Conservation (phyloP, 2,888 invertebrate species). For the Latrodectus hesperus region DNA sequence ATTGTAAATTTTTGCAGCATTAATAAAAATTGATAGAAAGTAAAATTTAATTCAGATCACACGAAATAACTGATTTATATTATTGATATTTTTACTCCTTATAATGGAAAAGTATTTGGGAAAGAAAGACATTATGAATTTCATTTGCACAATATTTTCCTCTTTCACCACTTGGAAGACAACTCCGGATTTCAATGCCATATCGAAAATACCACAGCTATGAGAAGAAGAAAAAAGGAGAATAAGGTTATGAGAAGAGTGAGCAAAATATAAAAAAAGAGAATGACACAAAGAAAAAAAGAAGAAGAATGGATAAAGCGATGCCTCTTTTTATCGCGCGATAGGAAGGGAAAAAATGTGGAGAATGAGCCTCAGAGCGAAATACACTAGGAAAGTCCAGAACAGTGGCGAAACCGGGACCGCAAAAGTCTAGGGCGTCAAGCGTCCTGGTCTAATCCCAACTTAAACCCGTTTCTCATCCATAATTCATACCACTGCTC, state of each 20-base stretch:
- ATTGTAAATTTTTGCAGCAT: too few species aligned
- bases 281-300: not conserved
- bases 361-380: constrained; percentile 4
- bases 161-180: not conserved
- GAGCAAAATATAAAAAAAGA: not conserved
- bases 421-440: constrained; percentile 45
- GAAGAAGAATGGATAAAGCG: constrained; percentile 29
- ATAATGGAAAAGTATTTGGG: not conserved
- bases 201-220: not conserved
- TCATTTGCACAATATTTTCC: not conserved
- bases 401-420: not conserved
- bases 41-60: too few species aligned
- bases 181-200: constrained; percentile 8
- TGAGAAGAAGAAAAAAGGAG: constrained; percentile 6
- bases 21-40: too few species aligned
- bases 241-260: not conserved
- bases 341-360: not conserved
- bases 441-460: constrained; percentile 46
- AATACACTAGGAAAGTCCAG: not conserved
- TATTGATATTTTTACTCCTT: too few species aligned
- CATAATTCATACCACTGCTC: constrained; percentile 51
- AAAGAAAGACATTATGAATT: not conserved
- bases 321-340: constrained; percentile 10
- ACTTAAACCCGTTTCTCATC: constrained; percentile 52
- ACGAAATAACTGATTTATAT: too few species aligned